These are phyloP conservation scores for Coregonus sp. DNA, from an alignment of 2,797 vertebrate genomes.

Conservation along the genomic window DNA sequence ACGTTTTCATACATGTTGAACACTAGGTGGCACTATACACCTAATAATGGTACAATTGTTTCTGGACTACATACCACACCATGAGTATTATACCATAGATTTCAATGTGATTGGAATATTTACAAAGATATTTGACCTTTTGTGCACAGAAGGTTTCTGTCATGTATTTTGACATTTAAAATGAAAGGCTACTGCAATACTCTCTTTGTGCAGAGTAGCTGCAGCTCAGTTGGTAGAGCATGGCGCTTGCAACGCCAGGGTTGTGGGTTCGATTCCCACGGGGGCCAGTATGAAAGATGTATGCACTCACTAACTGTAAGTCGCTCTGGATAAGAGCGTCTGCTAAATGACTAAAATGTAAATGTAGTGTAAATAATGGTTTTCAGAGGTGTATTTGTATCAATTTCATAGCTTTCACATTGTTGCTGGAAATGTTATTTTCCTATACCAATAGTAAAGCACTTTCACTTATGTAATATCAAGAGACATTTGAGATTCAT, in stretches of 20 bases:
- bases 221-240: too few species aligned
- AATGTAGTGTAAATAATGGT: constrained; percentile 57
- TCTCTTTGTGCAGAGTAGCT: background rate
- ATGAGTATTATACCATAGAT: constrained; percentile 9
- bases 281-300: too few species aligned
- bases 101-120: constrained; percentile 36
- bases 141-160: constrained; percentile 48
- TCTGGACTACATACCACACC: background rate
- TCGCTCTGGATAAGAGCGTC: too few species aligned
- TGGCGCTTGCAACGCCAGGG: too few species aligned
- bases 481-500: constrained; percentile 7
- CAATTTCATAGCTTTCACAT: constrained; percentile 7
- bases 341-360: too few species aligned
- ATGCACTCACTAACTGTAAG: too few species aligned
- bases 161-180: constrained; percentile 69
- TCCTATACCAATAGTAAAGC: constrained; percentile 14
- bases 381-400: constrained; percentile 9
- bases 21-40: constrained; percentile 57
- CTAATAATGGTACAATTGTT: constrained; percentile 17
- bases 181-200: constrained; percentile 25
- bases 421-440: constrained; percentile 10
- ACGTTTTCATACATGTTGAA: background rate
- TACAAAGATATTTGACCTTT: constrained; percentile 50
- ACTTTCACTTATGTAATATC: constrained; percentile 44
- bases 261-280: too few species aligned